These are phyloP conservation scores for Myiopsitta monachus DNA, from an alignment of 2,113 vertebrate species.

Conservation along the genomic window DNA sequence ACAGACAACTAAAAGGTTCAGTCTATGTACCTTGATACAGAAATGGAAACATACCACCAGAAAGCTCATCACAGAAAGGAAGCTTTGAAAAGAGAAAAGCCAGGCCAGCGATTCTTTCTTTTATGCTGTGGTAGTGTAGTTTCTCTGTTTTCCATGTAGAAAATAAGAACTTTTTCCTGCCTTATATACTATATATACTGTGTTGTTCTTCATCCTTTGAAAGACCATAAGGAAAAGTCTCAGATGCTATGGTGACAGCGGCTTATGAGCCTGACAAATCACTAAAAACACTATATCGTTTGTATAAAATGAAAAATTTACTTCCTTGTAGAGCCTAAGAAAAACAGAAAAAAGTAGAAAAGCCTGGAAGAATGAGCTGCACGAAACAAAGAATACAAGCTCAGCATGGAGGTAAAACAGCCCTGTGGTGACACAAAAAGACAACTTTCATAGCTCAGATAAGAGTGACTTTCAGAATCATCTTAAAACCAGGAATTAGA, in stretches of 20 bases:
- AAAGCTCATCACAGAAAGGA: background rate
- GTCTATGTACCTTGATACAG: background rate
- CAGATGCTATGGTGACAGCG: background rate
- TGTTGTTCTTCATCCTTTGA: background rate
- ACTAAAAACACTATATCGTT: background rate
- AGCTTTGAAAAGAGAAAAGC: background rate
- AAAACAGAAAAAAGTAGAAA: background rate
- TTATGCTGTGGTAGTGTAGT: background rate
- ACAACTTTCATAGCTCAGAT: background rate
- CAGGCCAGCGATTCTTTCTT: background rate
- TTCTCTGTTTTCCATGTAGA: background rate
- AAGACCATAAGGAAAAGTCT: background rate
- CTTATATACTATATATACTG: background rate
- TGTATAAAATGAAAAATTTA: background rate
- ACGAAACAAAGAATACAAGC: background rate
- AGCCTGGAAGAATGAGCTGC: background rate
- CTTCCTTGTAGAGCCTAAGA: background rate
- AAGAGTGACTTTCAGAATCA: background rate
- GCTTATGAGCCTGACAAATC: background rate
- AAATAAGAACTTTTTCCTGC: background rate
- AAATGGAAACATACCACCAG: background rate
- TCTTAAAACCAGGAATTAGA: background rate
- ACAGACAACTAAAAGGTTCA: background rate
- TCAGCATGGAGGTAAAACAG: background rate
- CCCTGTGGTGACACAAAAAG: background rate